These are phyloP conservation scores for Saccostrea glomerata DNA, from an alignment of 1,140 invertebrate species.

Conservation along the genomic window DNA sequence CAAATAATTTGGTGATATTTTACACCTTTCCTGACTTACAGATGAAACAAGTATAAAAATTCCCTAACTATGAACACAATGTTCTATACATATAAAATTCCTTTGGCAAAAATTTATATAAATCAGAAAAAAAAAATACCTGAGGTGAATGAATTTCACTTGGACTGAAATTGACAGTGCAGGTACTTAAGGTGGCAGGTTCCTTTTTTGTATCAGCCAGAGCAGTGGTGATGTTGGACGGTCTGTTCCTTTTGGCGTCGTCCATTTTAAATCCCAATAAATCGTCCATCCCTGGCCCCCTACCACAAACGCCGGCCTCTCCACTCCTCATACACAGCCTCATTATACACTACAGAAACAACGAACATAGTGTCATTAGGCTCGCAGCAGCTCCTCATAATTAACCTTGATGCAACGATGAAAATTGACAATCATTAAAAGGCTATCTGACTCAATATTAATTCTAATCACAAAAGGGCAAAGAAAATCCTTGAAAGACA, in stretches of 20 bases:
- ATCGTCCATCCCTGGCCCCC: background rate
- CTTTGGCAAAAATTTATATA: too few species aligned
- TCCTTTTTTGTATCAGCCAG: background rate
- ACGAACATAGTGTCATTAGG: background rate
- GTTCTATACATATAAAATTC: too few species aligned
- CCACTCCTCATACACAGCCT: background rate
- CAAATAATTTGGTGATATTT: too few species aligned
- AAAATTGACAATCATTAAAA: constrained; percentile 17
- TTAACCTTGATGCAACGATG: background rate
- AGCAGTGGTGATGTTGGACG: background rate
- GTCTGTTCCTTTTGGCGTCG: background rate
- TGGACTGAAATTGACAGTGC: background rate
- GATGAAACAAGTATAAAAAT: too few species aligned
- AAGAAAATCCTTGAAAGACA: background rate
- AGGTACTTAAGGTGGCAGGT: background rate
- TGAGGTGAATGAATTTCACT: background rate
- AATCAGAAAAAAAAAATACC: background rate
- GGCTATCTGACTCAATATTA: background rate
- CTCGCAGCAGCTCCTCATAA: background rate
- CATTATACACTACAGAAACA: constrained; percentile 31
- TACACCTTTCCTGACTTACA: too few species aligned
- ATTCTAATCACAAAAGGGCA: constrained; percentile 1
- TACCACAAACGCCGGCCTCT: background rate
- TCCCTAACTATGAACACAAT: too few species aligned
- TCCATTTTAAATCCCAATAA: background rate